These are phyloP conservation scores for Branchellion lobata DNA, from an alignment of 2,888 invertebrate genomes.

Conservation along the genomic window DNA sequence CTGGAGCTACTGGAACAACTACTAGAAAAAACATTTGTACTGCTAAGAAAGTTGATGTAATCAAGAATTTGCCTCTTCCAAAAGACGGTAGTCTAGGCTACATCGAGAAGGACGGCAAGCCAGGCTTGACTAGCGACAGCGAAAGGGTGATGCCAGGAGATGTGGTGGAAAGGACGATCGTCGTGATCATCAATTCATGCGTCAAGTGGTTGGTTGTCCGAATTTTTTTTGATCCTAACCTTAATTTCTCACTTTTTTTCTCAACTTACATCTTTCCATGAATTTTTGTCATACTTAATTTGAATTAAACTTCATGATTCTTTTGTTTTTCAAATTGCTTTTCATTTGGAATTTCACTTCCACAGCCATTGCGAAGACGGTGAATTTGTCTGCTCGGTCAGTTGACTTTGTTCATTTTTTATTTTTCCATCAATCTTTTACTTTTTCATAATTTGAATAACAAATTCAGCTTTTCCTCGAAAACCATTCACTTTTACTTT, in stretches of 20 bases:
- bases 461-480: too few species aligned
- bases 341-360: not conserved
- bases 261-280: too few species aligned
- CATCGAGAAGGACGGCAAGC: constrained; percentile 36
- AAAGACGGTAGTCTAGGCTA: constrained; percentile 23
- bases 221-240: too few species aligned
- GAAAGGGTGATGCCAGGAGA: constrained; percentile 31
- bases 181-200: constrained; percentile 29
- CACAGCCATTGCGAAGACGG: constrained; percentile 13
- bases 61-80: not conserved
- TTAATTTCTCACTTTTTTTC: too few species aligned
- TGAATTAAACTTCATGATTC: too few species aligned
- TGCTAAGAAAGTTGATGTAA: not conserved
- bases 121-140: constrained; percentile 4
- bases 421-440: too few species aligned
- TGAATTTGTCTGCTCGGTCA: constrained; percentile 27
- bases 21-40: constrained; percentile 20
- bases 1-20: too few species aligned
- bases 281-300: too few species aligned
- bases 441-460: too few species aligned
- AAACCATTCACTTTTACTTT: too few species aligned
- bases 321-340: not conserved
- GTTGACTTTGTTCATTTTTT: too few species aligned
- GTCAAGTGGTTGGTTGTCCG: constrained; percentile 25
- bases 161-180: not conserved